phyloP scores from a whole-genome alignment of 2,888 invertebrate genomes.

The Aporophyla nigra region DNA sequence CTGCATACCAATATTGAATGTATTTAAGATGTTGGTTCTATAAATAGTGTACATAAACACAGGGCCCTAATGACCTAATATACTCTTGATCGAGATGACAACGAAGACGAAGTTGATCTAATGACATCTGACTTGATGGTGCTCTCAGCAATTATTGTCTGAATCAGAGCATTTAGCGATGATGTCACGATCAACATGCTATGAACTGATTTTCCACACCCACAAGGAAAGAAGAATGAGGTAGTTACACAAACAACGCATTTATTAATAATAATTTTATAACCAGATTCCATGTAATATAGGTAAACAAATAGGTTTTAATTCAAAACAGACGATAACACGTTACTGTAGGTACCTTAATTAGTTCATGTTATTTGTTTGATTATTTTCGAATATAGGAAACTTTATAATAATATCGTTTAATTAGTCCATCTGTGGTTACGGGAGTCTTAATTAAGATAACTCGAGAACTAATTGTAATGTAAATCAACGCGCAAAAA shows the following conservation, averaged over 20 bases:
- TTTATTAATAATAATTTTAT: conserved; percentile 43
- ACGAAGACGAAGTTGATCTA: conserved; percentile 64
- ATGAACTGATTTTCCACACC: conserved; percentile 60
- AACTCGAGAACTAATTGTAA: conserved; percentile 14
- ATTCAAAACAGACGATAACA: conserved; percentile 53
- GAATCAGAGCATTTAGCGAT: conserved; percentile 76
- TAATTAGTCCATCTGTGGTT: conserved; percentile 49
- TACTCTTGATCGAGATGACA: conserved; percentile 53
- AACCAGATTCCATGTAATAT: conserved; percentile 29
- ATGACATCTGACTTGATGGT: conserved; percentile 70
- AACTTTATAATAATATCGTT: conserved; percentile 20
- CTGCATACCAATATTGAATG: background rate
- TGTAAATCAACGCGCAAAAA: conserved; percentile 16
- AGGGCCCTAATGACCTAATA: conserved; percentile 25
- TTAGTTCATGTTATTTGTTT: conserved; percentile 40
- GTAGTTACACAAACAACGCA: conserved; percentile 43
- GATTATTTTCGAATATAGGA: conserved; percentile 43
- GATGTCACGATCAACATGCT: conserved; percentile 74
- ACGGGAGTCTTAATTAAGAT: conserved; percentile 38
- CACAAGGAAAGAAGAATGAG: conserved; percentile 49
- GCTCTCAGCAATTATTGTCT: conserved; percentile 67
- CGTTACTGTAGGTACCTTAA: conserved; percentile 33
- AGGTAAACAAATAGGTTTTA: conserved; percentile 48
- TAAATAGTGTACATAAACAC: conserved; percentile 11
- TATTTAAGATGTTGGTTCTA: background rate